Evolutionary conservation across 2,113 vertebrate species (phyloP).

Genomic region (Eidolon helvum): DNA sequence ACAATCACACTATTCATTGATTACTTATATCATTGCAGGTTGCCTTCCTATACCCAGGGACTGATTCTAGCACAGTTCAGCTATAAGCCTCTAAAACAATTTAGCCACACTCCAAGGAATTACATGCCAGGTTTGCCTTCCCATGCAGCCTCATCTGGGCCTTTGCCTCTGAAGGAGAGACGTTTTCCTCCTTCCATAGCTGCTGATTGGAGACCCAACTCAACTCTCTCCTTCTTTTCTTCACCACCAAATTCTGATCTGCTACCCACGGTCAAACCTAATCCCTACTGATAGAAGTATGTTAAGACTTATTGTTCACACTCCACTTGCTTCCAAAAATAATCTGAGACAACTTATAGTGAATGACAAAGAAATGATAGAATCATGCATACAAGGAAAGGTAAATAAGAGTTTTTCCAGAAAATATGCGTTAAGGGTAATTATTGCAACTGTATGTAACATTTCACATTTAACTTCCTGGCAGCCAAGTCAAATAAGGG

Average conservation of each 20-base stretch:
- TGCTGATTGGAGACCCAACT: background rate
- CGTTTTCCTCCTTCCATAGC: background rate
- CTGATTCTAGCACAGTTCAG: background rate
- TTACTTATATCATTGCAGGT: background rate
- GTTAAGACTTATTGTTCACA: background rate
- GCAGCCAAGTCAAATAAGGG: background rate
- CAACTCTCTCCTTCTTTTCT: background rate
- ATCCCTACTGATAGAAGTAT: background rate
- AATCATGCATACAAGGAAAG: background rate
- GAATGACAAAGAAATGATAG: background rate
- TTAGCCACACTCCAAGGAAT: background rate
- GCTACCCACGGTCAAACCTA: background rate
- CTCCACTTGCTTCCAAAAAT: constrained; percentile 14
- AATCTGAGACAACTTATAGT: background rate
- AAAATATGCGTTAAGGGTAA: background rate
- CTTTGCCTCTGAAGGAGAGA: background rate
- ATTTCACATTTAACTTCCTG: background rate
- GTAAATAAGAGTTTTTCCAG: background rate
- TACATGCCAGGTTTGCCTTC: background rate
- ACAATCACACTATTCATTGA: background rate
- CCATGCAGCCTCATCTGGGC: background rate
- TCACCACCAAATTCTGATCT: background rate
- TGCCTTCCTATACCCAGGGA: background rate
- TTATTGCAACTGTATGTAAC: background rate
- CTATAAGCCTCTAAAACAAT: background rate